phyloP scores from a whole-genome alignment of 2,888 invertebrate species.

The Thecocarcelia acutangulata region DNA sequence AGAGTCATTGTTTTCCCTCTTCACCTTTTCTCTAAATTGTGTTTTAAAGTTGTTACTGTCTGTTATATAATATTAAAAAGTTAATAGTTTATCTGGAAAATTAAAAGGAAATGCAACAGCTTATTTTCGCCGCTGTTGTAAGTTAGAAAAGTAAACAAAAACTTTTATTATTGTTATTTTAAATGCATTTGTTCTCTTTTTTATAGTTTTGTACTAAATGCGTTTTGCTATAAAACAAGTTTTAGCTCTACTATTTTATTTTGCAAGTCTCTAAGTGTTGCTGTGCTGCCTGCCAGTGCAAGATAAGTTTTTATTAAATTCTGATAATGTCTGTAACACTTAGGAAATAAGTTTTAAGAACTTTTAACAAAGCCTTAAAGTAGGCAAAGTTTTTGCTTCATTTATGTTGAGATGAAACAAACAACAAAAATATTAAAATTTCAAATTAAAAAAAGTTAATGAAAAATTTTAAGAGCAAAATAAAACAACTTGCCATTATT shows the following conservation, averaged over 20 bases:
- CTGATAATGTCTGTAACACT: constrained; percentile 11
- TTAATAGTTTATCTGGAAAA: constrained; percentile 55
- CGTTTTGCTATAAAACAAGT: constrained; percentile 12
- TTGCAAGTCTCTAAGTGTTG: neutral
- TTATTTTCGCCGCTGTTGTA: constrained; percentile 48
- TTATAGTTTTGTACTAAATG: constrained; percentile 12
- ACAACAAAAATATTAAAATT: neutral
- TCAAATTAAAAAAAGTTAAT: too few species aligned
- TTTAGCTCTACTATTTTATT: neutral
- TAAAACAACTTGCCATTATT: too few species aligned
- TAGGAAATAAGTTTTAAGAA: constrained; percentile 12
- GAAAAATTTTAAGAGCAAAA: too few species aligned
- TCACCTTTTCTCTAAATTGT: constrained; percentile 21
- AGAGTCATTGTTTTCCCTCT: neutral
- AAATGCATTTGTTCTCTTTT: constrained; percentile 13
- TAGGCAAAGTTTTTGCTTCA: neutral
- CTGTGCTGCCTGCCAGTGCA: neutral
- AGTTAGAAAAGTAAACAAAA: constrained; percentile 10
- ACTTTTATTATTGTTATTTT: constrained; percentile 2
- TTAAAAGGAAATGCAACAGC: constrained; percentile 66
- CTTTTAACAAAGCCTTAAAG: constrained; percentile 20
- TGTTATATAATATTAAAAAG: constrained; percentile 54
- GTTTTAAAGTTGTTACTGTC: constrained; percentile 44
- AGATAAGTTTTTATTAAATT: constrained; percentile 28
- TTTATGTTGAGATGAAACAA: neutral